Evolutionary conservation across 2,888 invertebrate genomes (phyloP).

Genomic region (Leuctra nigra): DNA sequence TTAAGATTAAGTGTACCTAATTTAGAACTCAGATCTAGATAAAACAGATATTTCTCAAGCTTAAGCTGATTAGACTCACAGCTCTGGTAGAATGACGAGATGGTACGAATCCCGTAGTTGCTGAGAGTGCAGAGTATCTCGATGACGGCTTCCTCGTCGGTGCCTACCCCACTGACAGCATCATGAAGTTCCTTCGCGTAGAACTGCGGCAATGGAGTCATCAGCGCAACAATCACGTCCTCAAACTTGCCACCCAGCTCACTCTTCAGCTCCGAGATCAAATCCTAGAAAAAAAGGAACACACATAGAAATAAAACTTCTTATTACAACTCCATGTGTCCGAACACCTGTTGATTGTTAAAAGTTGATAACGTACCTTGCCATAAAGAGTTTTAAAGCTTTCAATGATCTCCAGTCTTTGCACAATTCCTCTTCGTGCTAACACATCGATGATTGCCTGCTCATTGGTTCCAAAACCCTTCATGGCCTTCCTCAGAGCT

Average conservation of each 20-base stretch:
- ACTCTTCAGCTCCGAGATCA: conserved; percentile 77
- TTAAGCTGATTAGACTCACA: too few species aligned
- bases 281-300: conserved; percentile 47
- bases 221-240: conserved; percentile 80
- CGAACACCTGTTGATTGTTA: neutral
- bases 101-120: conserved; percentile 82
- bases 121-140: conserved; percentile 89
- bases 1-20: too few species aligned
- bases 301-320: neutral
- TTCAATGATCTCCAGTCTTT: conserved; percentile 83
- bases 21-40: too few species aligned
- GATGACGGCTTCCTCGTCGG: conserved; percentile 85
- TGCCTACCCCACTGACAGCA: conserved; percentile 80
- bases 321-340: neutral
- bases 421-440: conserved; percentile 80
- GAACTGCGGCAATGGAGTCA: conserved; percentile 85
- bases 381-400: conserved; percentile 90
- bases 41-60: too few species aligned
- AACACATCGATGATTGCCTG: conserved; percentile 86
- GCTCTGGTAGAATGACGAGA: conserved; percentile 76
- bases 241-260: conserved; percentile 87
- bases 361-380: conserved; percentile 51
- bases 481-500: conserved; percentile 83
- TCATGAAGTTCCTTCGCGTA: conserved; percentile 86
- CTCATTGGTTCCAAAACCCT: conserved; percentile 89